Evolutionary conservation across 2,797 vertebrate species (phyloP).

Genomic region (Nannoperca australis): DNA sequence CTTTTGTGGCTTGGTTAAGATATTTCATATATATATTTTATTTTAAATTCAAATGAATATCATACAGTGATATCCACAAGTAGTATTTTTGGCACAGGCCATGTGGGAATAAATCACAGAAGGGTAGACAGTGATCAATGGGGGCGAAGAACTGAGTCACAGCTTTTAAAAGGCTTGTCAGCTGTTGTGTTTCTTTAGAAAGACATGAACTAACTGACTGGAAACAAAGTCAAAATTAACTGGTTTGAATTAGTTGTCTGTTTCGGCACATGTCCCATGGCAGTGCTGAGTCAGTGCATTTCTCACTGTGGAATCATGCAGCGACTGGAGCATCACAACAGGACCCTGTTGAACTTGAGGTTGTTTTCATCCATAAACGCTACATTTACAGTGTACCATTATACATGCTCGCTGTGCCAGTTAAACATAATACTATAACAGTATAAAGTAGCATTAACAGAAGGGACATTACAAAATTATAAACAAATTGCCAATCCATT

Average conservation of each 20-base stretch:
- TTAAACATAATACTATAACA: neutral
- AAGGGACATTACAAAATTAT: neutral
- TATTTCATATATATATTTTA: no score
- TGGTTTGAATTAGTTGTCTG: slow-evolving; percentile 54
- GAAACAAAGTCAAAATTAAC: slow-evolving; percentile 67
- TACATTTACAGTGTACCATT: neutral
- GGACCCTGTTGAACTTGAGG: slow-evolving; percentile 19
- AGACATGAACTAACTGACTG: slow-evolving; percentile 40
- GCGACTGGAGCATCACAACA: slow-evolving; percentile 18
- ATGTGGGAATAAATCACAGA: slow-evolving; percentile 10
- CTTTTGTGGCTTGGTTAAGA: neutral
- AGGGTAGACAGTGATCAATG: slow-evolving; percentile 13
- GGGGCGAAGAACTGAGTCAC: slow-evolving; percentile 41
- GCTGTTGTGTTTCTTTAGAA: slow-evolving; percentile 42
- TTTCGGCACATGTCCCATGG: slow-evolving; percentile 40
- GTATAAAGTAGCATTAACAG: neutral
- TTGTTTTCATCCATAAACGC: slow-evolving; percentile 13
- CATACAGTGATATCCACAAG: neutral
- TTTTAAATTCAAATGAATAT: neutral
- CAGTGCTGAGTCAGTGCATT: slow-evolving; percentile 54
- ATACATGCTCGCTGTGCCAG: neutral
- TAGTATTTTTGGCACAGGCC: slow-evolving; percentile 13
- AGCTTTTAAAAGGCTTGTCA: slow-evolving; percentile 58
- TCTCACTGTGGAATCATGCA: slow-evolving; percentile 35
- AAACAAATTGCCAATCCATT: neutral